Evolutionary conservation across 2,888 invertebrate genomes (phyloP), one percentile per base, ranked within the genome.

Genomic region (Iphiclides podalirius): DNA sequence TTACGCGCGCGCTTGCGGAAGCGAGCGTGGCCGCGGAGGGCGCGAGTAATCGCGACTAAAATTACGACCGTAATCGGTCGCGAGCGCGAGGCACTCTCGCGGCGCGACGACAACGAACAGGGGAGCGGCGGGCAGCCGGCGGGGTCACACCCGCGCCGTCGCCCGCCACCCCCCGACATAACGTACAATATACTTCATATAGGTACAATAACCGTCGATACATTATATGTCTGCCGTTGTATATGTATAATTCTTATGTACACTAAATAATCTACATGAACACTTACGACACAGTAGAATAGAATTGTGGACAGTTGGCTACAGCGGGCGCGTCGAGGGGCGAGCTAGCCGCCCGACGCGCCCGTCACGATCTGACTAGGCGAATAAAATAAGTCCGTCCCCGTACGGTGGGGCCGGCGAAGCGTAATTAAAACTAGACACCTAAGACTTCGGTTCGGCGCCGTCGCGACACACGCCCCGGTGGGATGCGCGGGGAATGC

Each of bases 251-350:
- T 79, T 79, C 78, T 81, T 81, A 81, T 79, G 70, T 80, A 81
- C 80, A 79, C 79, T 82, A 82, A 76, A 73, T 9, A 28, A 9
- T 75, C 82, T 82, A 82, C 78, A 76, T 83, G 83, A 83, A 83
- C 82, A 83, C 82, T 82, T 83, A 82, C 79, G 79, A 82, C 77
- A 81, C 83, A 79, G 80, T 80, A 79, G 77, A 82, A 75, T 76
- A 79, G 63, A 77, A 75, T 75, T 72, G 78, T 79, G 82, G 81
- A 81, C 81, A 81, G 80, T 81, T 77, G 75, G 79, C 74, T 77
- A 74, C 69, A 60, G 75, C 75, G 72, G 69, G 52, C 71, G 74
- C 73, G 70, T 60, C 70, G 66, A 66, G 58, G 49, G 20, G 3
- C 70, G 72, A 65, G 64, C 44, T 64, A 61, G 68, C 58, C 67